Evolutionary conservation across 2,797 vertebrate genomes (phyloP).

Genomic region (Oreochromis mossambicus): DNA sequence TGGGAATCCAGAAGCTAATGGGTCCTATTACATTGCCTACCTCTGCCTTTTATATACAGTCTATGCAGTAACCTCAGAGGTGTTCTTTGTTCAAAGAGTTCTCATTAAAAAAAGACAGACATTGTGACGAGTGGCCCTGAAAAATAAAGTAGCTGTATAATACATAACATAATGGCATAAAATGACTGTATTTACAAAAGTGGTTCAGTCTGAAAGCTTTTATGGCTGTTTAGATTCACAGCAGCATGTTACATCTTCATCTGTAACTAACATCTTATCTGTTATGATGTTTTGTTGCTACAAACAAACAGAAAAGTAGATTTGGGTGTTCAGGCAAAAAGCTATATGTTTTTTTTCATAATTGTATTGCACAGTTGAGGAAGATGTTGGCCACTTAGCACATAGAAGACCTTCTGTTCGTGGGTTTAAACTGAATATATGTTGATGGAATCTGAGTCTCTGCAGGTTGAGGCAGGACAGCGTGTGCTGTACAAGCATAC

Average conservation of each 20-base stretch:
- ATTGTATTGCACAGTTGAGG: background rate
- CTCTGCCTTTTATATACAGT: background rate
- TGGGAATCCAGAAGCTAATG: background rate
- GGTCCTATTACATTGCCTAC: rapidly evolving
- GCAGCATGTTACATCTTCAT: background rate
- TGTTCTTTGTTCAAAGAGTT: background rate
- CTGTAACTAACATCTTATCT: background rate
- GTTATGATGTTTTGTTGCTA: background rate
- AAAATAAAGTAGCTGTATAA: background rate
- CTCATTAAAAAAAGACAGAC: background rate
- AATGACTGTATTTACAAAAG: background rate
- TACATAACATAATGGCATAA: background rate
- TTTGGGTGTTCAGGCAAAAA: background rate
- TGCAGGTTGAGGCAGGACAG: slow-evolving; percentile 20
- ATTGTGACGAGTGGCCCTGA: background rate
- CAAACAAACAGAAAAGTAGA: background rate
- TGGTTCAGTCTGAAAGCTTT: background rate
- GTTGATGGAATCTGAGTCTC: slow-evolving; percentile 11
- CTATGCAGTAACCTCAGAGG: background rate
- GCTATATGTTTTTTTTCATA: rapidly evolving
- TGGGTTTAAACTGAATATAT: slow-evolving; percentile 9
- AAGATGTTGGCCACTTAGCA: background rate
- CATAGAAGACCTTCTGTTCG: background rate
- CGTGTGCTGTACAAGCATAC: background rate
- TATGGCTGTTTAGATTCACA: background rate